Evolutionary conservation across 2,888 invertebrate species (phyloP).

Genomic region (Drosophila villosipedis): DNA sequence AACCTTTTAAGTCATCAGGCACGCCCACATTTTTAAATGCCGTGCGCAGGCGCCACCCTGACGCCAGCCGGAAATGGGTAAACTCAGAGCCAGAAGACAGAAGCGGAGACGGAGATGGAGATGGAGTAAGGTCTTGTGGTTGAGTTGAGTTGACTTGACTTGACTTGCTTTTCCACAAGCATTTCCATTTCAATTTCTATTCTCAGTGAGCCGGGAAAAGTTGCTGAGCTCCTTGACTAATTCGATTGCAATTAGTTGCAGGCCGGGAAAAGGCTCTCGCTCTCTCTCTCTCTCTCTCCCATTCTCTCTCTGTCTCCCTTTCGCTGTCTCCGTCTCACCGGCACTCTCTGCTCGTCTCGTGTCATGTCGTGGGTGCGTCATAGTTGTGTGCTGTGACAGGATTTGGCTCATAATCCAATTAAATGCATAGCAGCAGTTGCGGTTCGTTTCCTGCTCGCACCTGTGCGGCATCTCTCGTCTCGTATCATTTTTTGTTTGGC

Average conservation of each 20-base stretch:
- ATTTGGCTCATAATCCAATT: conserved; percentile 78
- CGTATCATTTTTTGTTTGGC: conserved; percentile 14
- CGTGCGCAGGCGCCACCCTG: conserved; percentile 79
- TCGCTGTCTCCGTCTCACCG: conserved; percentile 1
- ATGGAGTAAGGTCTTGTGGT: conserved; percentile 27
- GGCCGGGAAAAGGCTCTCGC: conserved; percentile 35
- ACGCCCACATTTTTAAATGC: conserved; percentile 77
- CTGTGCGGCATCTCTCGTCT: conserved; percentile 66
- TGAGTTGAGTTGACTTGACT: conserved; percentile 24
- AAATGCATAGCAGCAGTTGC: conserved; percentile 64
- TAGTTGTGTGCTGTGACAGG: conserved; percentile 71
- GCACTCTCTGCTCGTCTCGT: conserved; percentile 22
- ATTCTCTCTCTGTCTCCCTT: background rate
- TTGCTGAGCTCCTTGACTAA: conserved; percentile 80
- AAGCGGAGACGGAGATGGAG: conserved; percentile 12
- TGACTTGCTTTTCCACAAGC: conserved; percentile 30
- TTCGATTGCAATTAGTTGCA: conserved; percentile 77
- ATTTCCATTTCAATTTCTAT: conserved; percentile 35
- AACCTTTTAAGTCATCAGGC: conserved; percentile 82
- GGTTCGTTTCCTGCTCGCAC: conserved; percentile 72
- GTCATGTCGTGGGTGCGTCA: conserved; percentile 57
- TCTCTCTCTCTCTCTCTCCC: conserved; percentile 22
- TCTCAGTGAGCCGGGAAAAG: conserved; percentile 54
- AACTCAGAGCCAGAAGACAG: conserved; percentile 26
- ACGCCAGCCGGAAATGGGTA: conserved; percentile 80